A percentile compares a stretch with the other conserved stretches of the same genome.
Conservation (phyloP, 2,888 invertebrate genomes). For the Eristalinus aeneus region DNA sequence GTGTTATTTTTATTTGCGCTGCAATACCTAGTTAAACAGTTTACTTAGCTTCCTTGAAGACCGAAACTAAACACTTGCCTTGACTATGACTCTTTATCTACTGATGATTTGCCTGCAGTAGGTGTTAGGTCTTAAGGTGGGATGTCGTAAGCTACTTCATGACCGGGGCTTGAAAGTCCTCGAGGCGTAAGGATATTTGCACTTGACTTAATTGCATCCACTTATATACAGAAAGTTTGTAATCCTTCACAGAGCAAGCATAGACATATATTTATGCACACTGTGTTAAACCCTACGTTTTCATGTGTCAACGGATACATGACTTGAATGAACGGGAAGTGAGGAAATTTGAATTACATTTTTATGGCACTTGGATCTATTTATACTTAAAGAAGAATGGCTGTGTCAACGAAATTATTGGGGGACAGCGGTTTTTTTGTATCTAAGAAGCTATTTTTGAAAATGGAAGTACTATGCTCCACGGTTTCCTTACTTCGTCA, state of each 20-base stretch:
- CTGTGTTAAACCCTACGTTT: background rate
- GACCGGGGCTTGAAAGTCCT: background rate
- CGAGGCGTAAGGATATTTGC: constrained; percentile 11
- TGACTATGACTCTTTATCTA: constrained; percentile 1
- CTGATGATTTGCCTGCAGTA: background rate
- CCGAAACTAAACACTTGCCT: constrained; percentile 27
- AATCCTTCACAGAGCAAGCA: background rate
- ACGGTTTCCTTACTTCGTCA: too few relatives aligned
- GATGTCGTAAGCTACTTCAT: constrained; percentile 12
- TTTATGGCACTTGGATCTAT: constrained; percentile 25
- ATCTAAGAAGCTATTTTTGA: background rate
- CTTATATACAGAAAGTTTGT: constrained; percentile 21
- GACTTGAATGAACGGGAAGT: background rate
- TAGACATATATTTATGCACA: background rate
- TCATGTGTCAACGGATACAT: background rate
- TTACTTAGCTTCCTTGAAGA: constrained; percentile 29
- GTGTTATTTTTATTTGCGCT: constrained; percentile 1
- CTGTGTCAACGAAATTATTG: background rate
- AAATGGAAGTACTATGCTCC: too few relatives aligned
- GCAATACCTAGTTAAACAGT: constrained; percentile 35
- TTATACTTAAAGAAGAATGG: background rate
- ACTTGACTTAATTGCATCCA: constrained; percentile 23
- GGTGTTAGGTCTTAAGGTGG: constrained; percentile 11
- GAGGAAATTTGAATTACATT: constrained; percentile 30
- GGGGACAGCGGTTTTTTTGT: too few relatives aligned